These are phyloP conservation scores for Tetramorium parvispinum DNA, from an alignment of 1,140 invertebrate species.

Conservation along the genomic window DNA sequence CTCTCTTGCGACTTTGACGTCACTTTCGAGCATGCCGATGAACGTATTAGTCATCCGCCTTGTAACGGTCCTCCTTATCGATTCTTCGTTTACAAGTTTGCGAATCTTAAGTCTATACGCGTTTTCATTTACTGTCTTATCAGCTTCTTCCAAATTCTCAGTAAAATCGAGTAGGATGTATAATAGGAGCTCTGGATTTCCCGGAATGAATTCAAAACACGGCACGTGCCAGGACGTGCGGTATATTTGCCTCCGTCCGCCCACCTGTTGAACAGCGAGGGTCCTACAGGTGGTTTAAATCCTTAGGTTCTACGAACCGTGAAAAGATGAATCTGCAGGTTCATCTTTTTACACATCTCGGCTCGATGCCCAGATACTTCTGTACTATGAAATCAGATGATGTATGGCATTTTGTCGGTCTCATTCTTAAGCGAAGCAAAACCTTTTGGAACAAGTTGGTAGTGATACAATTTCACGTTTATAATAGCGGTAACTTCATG, in stretches of 20 bases:
- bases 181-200: conserved; percentile 22
- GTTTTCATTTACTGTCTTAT: background rate
- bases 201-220: conserved; percentile 32
- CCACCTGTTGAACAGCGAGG: conserved; percentile 72
- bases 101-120: conserved; percentile 13
- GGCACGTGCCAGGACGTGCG: conserved; percentile 16
- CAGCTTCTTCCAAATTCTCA: background rate
- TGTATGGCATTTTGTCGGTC: background rate
- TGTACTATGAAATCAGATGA: background rate
- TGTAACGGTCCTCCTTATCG: conserved; percentile 78
- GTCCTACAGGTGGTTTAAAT: conserved; percentile 61
- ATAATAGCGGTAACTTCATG: conserved; percentile 40
- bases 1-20: conserved; percentile 79
- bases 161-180: background rate
- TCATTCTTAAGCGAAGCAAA: background rate
- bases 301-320: background rate
- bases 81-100: conserved; percentile 34
- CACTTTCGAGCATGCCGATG: conserved; percentile 80
- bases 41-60: conserved; percentile 82
- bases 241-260: conserved; percentile 44
- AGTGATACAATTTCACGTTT: background rate
- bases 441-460: background rate
- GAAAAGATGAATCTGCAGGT: background rate
- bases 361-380: background rate
- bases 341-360: background rate